A percentile compares a stretch with the other conserved stretches of the same genome.
phyloP scores from a whole-genome alignment of 1,140 invertebrate species.

The Ditylenchus dipsaci region DNA sequence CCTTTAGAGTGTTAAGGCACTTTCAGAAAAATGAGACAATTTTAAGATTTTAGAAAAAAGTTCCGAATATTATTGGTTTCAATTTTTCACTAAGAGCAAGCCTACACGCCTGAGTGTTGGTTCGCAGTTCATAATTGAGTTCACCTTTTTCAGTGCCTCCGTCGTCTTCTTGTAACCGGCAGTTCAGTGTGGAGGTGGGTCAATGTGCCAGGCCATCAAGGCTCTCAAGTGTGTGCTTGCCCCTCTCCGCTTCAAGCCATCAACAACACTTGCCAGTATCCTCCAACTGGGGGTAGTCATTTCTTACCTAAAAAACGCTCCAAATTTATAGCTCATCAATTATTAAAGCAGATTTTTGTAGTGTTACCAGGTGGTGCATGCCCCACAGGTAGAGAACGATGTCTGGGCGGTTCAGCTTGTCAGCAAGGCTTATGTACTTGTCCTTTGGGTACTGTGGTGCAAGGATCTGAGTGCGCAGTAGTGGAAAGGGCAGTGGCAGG shows the following conservation, averaged over 20 bases:
- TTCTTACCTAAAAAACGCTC: background rate
- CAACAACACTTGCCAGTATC: conserved; percentile 47
- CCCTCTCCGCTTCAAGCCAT: conserved; percentile 29
- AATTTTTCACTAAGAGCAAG: no score
- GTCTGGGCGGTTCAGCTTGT: conserved; percentile 42
- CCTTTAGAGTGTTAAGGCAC: no score
- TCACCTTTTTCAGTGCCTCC: conserved; percentile 37
- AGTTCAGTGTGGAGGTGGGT: conserved; percentile 41
- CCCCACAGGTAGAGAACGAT: conserved; percentile 38
- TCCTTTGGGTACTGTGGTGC: conserved; percentile 35
- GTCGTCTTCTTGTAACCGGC: conserved; percentile 39
- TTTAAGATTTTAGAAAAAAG: no score
- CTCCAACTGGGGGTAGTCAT: conserved; percentile 35
- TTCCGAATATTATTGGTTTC: no score
- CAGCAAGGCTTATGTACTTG: conserved; percentile 39
- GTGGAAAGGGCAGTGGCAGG: conserved; percentile 28
- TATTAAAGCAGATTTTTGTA: conserved; percentile 12
- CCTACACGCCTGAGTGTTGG: no score
- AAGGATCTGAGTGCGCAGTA: conserved; percentile 37
- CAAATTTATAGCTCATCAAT: conserved; percentile 3
- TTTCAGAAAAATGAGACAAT: no score
- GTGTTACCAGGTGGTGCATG: conserved; percentile 38
- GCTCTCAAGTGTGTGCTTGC: conserved; percentile 31
- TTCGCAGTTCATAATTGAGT: no score
- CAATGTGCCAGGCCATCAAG: conserved; percentile 21